Base-by-base conservation (phyloP, 92 coral and sea anemone genomes). In the Ricordea florida region DNA sequence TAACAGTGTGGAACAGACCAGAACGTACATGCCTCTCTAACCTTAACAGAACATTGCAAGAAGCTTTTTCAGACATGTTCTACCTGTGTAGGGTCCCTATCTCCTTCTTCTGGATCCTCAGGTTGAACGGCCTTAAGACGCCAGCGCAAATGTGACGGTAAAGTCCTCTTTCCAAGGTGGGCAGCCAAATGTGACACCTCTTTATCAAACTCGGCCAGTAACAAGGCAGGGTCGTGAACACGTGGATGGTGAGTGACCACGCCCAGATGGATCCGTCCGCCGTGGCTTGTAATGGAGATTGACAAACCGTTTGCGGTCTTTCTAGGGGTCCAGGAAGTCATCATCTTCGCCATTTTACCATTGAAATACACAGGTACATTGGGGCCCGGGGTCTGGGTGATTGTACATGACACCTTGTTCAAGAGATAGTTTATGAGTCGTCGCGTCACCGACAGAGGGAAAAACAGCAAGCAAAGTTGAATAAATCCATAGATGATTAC, bases 61-160 rank as follows among this genome's bases (percentile, higher is more conserved):
- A n/a, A 37, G 8, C 44, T 37, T 14, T 6, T 25, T 73, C 57
- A 73, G 6, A 73, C 80, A 22, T 38, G 10, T 29, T 42, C 80
- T 57, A 29, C 68, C 9, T 67, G 84, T 8, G 35, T 40, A 0
- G 18, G 49, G 31, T 67, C 70, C 34, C 74, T 59, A 0, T 45
- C 88, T 1, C 74, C 82, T 16, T 57, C 75, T 33, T 63, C 80
- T 30, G 28, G 65, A 26, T 65, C 59, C 6, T 69, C 57, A 18
- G 45, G 62, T 29, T 74, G 89, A 36, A 70, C 60, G 29, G 82
- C 80, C 23, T 69, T 67, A 7, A 66, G 46, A 18, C 93, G 93
- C 93, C 85, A 82, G 35, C 97, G 76, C 50, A 91, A 61, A 53
- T 91, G 97, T 1, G 97, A 91, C 10, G 97, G 97, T 25, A 91